A percentile compares a stretch with the other conserved stretches of the same genome.
Conservation (phyloP, 2,888 invertebrate species). For the Allophyes oxyacanthae region DNA sequence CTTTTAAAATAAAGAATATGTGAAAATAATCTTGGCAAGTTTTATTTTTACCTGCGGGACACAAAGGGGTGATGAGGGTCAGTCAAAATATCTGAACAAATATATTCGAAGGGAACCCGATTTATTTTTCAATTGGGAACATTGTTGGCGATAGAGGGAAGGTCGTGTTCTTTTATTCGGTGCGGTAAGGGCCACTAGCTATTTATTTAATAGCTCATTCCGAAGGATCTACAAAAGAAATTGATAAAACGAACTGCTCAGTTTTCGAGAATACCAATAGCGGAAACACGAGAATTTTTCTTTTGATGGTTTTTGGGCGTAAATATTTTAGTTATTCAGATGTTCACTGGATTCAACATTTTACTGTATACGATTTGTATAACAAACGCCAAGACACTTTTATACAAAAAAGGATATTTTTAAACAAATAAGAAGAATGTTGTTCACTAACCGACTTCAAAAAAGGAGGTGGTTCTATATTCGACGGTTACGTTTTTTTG, state of each 20-base stretch:
- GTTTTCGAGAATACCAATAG: constrained; percentile 61
- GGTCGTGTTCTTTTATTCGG: constrained; percentile 63
- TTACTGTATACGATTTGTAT: constrained; percentile 8
- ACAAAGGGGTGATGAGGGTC: constrained; percentile 43
- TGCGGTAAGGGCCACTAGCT: constrained; percentile 57
- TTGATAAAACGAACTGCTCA: constrained; percentile 64
- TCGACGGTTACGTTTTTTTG: no score
- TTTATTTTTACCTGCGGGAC: constrained; percentile 45
- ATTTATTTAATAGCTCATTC: constrained; percentile 72
- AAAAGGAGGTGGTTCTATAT: no score
- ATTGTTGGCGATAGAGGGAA: constrained; percentile 48
- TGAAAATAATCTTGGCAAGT: constrained; percentile 32
- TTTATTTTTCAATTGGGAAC: constrained; percentile 59
- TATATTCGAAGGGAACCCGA: constrained; percentile 43
- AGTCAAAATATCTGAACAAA: constrained; percentile 46
- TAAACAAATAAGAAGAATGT: no score
- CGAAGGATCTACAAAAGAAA: constrained; percentile 58
- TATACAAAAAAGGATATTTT: no score
- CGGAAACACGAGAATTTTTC: constrained; percentile 49
- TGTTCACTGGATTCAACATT: constrained; percentile 9
- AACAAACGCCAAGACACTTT: no score
- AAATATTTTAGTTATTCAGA: constrained; percentile 55
- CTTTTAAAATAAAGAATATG: constrained; percentile 58
- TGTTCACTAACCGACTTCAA: no score
- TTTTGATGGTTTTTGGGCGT: constrained; percentile 57